These are phyloP conservation scores for Hippopotamyrus pictus DNA, from an alignment of 2,797 vertebrate genomes.

Conservation along the genomic window DNA sequence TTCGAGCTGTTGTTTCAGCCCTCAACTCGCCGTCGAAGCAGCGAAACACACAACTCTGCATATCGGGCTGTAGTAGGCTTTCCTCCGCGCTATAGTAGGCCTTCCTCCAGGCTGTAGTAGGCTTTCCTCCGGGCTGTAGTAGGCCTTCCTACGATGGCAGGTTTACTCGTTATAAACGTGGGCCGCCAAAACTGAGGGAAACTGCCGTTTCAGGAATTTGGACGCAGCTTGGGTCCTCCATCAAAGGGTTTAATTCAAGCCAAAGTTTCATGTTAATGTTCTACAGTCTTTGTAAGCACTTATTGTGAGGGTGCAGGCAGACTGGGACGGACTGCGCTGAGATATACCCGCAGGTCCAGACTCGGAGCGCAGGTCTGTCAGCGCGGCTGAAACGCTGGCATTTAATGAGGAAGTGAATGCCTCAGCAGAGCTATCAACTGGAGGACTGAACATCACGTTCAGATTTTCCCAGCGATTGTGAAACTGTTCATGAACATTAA, in stretches of 20 bases:
- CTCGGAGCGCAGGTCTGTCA: conserved; percentile 10
- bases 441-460: neutral
- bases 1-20: conserved; percentile 28
- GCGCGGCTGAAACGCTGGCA: conserved; percentile 3
- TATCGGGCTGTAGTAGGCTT: conserved; percentile 45
- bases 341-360: neutral
- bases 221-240: conserved; percentile 48
- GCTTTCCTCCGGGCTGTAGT: too few species aligned
- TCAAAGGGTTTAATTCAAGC: conserved; percentile 58
- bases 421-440: neutral
- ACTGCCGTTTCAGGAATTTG: conserved; percentile 58
- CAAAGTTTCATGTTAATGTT: conserved; percentile 47
- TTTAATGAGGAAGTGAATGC: conserved; percentile 20
- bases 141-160: conserved; percentile 23
- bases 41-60: conserved; percentile 40
- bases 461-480: neutral
- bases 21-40: conserved; percentile 26
- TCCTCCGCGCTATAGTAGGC: conserved; percentile 34
- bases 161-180: conserved; percentile 43
- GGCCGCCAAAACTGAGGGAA: conserved; percentile 41
- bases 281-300: conserved; percentile 58
- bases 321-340: conserved; percentile 40
- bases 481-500: neutral
- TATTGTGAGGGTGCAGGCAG: conserved; percentile 59
- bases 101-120: conserved; percentile 32